phyloP scores from a whole-genome alignment of 2,888 invertebrate species.

The Noctua comes region DNA sequence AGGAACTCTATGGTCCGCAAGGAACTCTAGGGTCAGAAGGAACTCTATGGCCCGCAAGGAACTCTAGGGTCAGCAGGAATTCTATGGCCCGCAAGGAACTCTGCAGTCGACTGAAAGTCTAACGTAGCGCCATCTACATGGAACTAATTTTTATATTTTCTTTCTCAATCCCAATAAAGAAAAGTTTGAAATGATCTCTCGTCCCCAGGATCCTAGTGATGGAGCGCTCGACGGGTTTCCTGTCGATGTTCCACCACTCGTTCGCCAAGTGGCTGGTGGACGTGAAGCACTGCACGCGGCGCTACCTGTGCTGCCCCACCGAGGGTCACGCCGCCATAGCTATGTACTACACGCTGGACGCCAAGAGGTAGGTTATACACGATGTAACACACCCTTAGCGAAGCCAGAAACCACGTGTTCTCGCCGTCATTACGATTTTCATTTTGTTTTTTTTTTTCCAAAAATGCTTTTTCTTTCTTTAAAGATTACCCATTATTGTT shows the following conservation, averaged over 20 bases:
- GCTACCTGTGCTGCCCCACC: conserved; percentile 96
- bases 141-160: not conserved
- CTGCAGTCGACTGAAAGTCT: too few relatives aligned
- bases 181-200: not conserved
- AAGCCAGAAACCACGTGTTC: too few relatives aligned
- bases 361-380: conserved; percentile 83
- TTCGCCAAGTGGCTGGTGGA: conserved; percentile 98
- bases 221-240: conserved; percentile 90
- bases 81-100: too few relatives aligned
- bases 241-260: conserved; percentile 97
- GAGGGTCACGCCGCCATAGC: conserved; percentile 97
- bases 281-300: conserved; percentile 99
- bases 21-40: too few relatives aligned
- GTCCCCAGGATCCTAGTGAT: conserved; percentile 84
- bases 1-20: too few relatives aligned
- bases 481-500: conserved; percentile 39
- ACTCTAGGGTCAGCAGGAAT: too few relatives aligned
- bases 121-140: not conserved
- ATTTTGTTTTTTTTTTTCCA: not conserved
- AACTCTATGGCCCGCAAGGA: too few relatives aligned
- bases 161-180: not conserved
- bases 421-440: not conserved
- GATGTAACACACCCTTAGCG: not conserved
- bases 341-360: conserved; percentile 94
- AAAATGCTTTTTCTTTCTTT: not conserved